Conservation (phyloP, 1,140 invertebrate species). For the Caenorhabditis tropicalis region DNA sequence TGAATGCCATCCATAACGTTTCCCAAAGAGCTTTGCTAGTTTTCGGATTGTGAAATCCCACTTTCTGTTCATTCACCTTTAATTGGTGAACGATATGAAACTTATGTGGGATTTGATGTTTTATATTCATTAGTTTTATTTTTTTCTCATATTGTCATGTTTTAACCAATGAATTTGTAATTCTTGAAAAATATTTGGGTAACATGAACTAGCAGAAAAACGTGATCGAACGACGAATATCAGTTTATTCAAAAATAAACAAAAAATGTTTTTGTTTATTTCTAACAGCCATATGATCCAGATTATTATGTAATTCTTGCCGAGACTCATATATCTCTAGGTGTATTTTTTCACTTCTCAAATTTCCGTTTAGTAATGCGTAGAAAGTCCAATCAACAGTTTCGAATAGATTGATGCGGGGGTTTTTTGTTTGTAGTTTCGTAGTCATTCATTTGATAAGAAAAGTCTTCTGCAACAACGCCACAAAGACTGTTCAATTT, state of each 20-base stretch:
- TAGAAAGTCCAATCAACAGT: too few relatives aligned
- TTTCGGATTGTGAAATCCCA: not conserved
- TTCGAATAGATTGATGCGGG: too few relatives aligned
- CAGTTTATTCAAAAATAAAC: not conserved
- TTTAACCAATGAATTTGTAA: not conserved
- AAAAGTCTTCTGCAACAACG: too few relatives aligned
- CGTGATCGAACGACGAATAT: too few relatives aligned
- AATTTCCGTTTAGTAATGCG: too few relatives aligned
- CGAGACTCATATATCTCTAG: not conserved
- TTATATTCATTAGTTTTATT: not conserved
- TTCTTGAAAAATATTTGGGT: too few relatives aligned
- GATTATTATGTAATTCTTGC: too few relatives aligned
- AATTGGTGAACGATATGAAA: not conserved
- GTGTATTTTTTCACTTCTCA: not conserved
- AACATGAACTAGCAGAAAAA: too few relatives aligned
- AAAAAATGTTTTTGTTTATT: not conserved
- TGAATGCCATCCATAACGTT: not conserved
- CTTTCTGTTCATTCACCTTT: constrained; percentile 26
- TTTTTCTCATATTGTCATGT: not conserved
- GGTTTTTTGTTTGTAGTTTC: too few relatives aligned
- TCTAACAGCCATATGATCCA: too few relatives aligned
- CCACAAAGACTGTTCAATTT: not conserved
- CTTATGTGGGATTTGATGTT: not conserved
- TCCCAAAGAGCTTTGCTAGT: constrained; percentile 9
- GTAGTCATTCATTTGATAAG: too few relatives aligned